A percentile compares a stretch with the other conserved stretches of the same genome.
Conservation (phyloP, 92 coral and sea anemone species). For the Porites cylindrica region DNA sequence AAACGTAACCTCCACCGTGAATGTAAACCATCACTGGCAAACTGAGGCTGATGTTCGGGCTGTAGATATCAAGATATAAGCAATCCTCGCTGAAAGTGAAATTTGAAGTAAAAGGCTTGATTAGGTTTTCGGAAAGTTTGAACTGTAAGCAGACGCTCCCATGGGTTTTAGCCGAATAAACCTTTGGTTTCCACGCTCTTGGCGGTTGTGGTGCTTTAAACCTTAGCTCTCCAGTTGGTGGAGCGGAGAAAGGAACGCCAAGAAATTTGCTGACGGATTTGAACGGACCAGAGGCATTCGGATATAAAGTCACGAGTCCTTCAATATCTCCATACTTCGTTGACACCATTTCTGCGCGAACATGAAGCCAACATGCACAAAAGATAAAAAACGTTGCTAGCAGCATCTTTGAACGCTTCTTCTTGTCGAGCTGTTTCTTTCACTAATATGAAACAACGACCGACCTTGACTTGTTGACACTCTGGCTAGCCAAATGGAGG, state of each 20-base stretch:
- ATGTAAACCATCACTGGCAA: conserved; percentile 65
- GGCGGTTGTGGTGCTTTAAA: conserved; percentile 59
- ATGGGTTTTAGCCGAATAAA: conserved; percentile 41
- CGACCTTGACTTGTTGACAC: no score
- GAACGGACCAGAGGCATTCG: conserved; percentile 13
- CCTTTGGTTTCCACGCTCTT: conserved; percentile 48
- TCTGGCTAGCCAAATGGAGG: no score
- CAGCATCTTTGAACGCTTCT: neutral
- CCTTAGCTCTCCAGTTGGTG: conserved; percentile 59
- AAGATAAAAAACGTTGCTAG: neutral
- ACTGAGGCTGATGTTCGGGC: conserved; percentile 35
- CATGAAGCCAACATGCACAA: neutral
- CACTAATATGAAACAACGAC: no score
- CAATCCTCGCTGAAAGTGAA: conserved; percentile 50
- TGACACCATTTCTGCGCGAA: neutral
- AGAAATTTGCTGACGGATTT: conserved; percentile 54
- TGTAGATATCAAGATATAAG: conserved; percentile 55
- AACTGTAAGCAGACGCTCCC: conserved; percentile 64
- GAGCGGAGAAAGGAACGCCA: conserved; percentile 31
- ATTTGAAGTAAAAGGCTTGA: neutral
- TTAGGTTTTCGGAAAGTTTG: neutral
- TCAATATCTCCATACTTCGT: conserved; percentile 15
- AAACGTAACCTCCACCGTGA: conserved; percentile 59
- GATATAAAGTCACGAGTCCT: neutral
- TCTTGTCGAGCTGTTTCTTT: neutral